Conservation (phyloP, 2,113 vertebrate species). For the Cromileptes altivelis region DNA sequence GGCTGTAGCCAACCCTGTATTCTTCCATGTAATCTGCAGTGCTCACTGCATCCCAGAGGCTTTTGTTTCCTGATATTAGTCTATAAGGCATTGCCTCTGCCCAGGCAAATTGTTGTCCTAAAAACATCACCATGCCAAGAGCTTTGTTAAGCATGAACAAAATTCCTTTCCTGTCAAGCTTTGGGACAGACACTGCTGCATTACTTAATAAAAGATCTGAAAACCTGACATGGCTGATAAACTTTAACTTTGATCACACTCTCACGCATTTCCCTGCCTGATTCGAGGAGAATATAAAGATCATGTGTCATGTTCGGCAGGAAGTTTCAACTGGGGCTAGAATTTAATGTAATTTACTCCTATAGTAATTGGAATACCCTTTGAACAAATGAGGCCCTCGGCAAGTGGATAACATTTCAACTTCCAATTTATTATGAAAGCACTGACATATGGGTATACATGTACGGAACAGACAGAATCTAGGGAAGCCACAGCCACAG, state of each 20-base stretch:
- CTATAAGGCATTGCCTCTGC: neutral
- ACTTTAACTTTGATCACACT: neutral
- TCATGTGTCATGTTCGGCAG: neutral
- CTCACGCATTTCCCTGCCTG: neutral
- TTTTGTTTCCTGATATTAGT: neutral
- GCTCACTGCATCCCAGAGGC: no score
- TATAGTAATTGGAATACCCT: slow-evolving; percentile 38
- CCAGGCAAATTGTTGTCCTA: neutral
- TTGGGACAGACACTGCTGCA: neutral
- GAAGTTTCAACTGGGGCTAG: neutral
- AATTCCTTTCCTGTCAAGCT: neutral
- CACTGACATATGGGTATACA: neutral
- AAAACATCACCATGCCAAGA: neutral
- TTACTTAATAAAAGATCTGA: neutral
- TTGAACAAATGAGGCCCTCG: slow-evolving; percentile 14
- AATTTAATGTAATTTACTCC: neutral
- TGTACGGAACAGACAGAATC: neutral
- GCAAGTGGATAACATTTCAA: neutral
- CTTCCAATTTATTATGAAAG: slow-evolving; percentile 1
- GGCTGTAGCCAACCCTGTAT: no score
- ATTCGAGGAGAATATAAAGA: neutral
- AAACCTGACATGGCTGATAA: neutral
- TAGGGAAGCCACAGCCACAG: no score
- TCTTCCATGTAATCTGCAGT: no score
- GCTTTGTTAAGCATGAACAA: neutral